Percentiles rank a stretch among this genome's conserved stretches.
Conservation (phyloP, 2,113 vertebrate genomes). For the Crotalus tigris region DNA sequence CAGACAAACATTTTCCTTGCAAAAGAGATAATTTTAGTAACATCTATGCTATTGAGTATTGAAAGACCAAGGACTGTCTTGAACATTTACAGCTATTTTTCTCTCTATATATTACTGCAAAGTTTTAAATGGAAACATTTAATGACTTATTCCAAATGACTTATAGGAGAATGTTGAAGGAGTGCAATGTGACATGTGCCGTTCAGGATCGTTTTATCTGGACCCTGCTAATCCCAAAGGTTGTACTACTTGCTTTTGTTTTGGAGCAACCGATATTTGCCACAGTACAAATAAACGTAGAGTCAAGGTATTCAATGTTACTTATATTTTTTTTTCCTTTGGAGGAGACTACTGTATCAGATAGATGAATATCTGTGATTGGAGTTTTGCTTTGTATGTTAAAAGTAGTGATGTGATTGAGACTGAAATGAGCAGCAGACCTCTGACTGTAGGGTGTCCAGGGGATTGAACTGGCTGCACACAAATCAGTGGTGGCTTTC, state of each 20-base stretch:
- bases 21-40: slow-evolving; percentile 13
- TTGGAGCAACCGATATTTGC: slow-evolving; percentile 79
- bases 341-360: background rate
- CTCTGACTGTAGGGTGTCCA: background rate
- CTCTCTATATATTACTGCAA: slow-evolving; percentile 19
- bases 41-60: background rate
- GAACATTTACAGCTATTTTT: background rate
- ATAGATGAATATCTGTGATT: background rate
- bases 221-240: slow-evolving; percentile 80
- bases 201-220: slow-evolving; percentile 81
- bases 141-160: slow-evolving; percentile 45
- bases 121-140: slow-evolving; percentile 30
- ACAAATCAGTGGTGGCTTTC: background rate
- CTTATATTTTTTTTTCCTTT: background rate
- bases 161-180: slow-evolving; percentile 85
- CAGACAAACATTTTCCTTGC: background rate
- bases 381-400: background rate
- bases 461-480: background rate
- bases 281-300: slow-evolving; percentile 77
- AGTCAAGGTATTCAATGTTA: slow-evolving; percentile 75
- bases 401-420: background rate
- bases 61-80: background rate
- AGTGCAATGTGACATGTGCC: slow-evolving; percentile 76
- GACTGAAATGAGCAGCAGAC: background rate
- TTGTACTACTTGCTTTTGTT: slow-evolving; percentile 91